Evolutionary conservation across 2,113 vertebrate species (phyloP).

Genomic region (Rana temporaria): DNA sequence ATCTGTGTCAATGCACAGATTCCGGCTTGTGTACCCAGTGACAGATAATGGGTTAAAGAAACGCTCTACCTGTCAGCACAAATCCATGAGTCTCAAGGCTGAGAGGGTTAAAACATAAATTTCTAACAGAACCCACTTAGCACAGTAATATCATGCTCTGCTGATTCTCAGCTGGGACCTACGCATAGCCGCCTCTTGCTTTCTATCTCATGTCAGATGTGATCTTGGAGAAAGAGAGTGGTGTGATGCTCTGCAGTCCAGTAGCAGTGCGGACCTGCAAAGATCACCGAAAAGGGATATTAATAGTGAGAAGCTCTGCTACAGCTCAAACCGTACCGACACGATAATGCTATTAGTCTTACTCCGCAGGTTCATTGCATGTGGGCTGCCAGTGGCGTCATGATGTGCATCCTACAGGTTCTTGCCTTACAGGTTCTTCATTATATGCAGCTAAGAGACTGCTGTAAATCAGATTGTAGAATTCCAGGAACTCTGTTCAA

Average conservation of each 20-base stretch:
- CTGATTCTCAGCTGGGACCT: conserved; percentile 54
- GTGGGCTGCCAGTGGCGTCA: background rate
- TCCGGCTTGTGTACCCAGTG: background rate
- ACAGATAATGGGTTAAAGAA: background rate
- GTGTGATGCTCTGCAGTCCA: conserved; percentile 31
- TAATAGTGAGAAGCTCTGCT: conserved; percentile 19
- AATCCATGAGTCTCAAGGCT: conserved; percentile 27
- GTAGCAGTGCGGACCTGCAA: background rate
- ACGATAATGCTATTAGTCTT: conserved; percentile 16
- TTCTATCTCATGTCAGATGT: conserved; percentile 49
- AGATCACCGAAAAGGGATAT: background rate
- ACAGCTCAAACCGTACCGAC: background rate
- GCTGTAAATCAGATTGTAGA: conserved; percentile 39
- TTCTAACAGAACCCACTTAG: conserved; percentile 51
- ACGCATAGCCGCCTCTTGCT: conserved; percentile 29
- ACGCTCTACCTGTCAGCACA: conserved; percentile 19
- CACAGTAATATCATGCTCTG: conserved; percentile 56
- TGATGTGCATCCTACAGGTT: conserved; percentile 13
- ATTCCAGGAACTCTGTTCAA: conserved; percentile 36
- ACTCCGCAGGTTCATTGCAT: conserved; percentile 6
- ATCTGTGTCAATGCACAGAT: background rate
- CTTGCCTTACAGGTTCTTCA: background rate
- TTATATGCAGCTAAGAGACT: conserved; percentile 25
- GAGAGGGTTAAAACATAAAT: conserved; percentile 49
- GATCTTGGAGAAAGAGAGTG: conserved; percentile 34